These are phyloP conservation scores for Cephus runcator DNA, from an alignment of 2,888 invertebrate species.

Conservation along the genomic window DNA sequence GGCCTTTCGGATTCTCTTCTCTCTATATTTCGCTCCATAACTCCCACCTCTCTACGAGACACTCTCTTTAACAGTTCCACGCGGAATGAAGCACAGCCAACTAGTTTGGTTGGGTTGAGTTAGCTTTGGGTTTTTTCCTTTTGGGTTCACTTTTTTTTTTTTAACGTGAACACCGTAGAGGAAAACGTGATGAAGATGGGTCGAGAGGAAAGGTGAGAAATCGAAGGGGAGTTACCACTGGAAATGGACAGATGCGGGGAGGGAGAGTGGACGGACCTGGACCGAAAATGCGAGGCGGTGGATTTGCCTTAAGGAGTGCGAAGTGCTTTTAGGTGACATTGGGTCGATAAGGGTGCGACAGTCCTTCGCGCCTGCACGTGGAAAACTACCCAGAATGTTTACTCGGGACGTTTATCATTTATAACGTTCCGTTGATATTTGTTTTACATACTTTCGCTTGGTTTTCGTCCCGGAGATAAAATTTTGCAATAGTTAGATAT, in stretches of 20 bases:
- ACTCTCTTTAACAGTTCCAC: not conserved
- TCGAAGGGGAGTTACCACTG: not conserved
- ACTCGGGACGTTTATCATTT: not conserved
- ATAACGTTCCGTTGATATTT: not conserved
- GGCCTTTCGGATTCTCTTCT: not conserved
- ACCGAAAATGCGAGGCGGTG: not conserved
- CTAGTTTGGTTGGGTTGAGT: not conserved
- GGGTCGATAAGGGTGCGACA: slow-evolving; percentile 9
- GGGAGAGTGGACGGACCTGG: not conserved
- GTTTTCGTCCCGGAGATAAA: too few relatives aligned
- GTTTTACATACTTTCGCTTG: not conserved
- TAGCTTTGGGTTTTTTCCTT: not conserved
- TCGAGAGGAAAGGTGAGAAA: not conserved
- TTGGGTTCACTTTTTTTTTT: too few relatives aligned
- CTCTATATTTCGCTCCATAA: not conserved
- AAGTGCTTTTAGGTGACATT: slow-evolving; percentile 1
- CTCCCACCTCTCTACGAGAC: not conserved
- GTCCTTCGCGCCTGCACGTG: slow-evolving; percentile 3
- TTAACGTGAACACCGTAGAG: not conserved
- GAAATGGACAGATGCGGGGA: not conserved
- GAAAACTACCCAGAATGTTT: not conserved
- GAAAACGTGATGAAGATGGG: not conserved
- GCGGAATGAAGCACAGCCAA: not conserved
- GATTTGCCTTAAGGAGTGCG: not conserved
- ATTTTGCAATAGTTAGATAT: too few relatives aligned